Evolutionary conservation across 2,797 vertebrate genomes (phyloP).

Genomic region (Syngnathus acus): DNA sequence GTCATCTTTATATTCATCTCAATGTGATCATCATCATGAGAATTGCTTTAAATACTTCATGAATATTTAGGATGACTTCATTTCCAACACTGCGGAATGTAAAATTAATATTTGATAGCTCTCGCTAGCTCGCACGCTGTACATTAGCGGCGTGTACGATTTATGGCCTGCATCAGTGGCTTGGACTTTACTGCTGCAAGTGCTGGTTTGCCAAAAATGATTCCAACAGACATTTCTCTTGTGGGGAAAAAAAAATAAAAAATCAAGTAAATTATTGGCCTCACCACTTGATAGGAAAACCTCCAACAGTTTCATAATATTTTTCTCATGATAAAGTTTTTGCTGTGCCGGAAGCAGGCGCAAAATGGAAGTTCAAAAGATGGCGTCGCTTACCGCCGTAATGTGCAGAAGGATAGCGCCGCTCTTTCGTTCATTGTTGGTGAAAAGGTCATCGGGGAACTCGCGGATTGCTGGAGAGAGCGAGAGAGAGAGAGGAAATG

Average conservation of each 20-base stretch:
- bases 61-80: neutral
- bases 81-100: neutral
- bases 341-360: neutral
- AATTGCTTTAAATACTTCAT: neutral
- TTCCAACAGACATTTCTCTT: neutral
- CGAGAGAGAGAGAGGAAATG: conserved; percentile 48
- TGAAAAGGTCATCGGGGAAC: conserved; percentile 89
- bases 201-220: neutral
- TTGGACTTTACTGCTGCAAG: neutral
- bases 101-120: neutral
- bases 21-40: neutral
- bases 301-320: neutral
- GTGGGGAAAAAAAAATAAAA: no score
- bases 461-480: conserved; percentile 87
- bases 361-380: neutral
- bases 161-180: neutral
- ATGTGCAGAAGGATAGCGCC: conserved; percentile 88
- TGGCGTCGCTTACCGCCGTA: conserved; percentile 74
- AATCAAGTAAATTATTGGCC: neutral
- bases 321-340: neutral
- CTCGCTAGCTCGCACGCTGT: neutral
- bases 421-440: conserved; percentile 76
- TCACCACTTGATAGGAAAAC: neutral
- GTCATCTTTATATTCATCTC: neutral
- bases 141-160: neutral